These are phyloP conservation scores for Zapus hudsonius DNA, from an alignment of 2,113 vertebrate genomes.

Conservation along the genomic window DNA sequence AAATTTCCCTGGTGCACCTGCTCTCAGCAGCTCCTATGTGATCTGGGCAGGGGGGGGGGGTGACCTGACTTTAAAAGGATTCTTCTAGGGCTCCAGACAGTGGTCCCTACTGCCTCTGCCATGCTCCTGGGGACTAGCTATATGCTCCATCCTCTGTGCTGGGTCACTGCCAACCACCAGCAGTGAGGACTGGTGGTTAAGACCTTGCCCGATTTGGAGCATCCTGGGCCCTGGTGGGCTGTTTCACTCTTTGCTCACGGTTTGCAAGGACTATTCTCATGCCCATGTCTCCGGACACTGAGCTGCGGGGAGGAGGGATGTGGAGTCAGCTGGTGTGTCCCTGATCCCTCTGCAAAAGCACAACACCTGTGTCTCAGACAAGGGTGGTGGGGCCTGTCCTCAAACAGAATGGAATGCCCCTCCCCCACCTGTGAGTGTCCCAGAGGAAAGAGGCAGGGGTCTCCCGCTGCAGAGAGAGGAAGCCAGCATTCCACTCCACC, in stretches of 20 bases:
- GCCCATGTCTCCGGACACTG: not conserved
- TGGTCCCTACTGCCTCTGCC: not conserved
- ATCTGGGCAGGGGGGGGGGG: fast-evolving
- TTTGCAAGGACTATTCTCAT: not conserved
- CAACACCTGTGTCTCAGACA: not conserved
- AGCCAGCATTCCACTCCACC: not conserved
- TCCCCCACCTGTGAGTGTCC: not conserved
- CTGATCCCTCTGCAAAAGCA: not conserved
- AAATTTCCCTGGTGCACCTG: not conserved
- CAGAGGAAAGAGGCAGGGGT: not conserved
- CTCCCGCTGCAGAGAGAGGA: not conserved
- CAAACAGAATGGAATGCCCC: not conserved
- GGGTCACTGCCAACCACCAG: not conserved
- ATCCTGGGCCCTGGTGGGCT: fast-evolving
- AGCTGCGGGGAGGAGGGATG: not conserved
- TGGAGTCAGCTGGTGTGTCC: not conserved
- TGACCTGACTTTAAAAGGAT: not conserved
- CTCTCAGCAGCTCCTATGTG: not conserved
- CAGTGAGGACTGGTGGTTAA: fast-evolving
- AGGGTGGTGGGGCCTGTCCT: not conserved
- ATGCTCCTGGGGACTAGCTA: not conserved
- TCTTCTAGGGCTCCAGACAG: not conserved
- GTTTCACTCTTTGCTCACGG: not conserved
- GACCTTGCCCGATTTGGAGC: fast-evolving
- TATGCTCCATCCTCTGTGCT: not conserved